These are phyloP conservation scores for Echinometra lucunter DNA, from an alignment of 53 echinoderm and acorn worm species.

Conservation along the genomic window DNA sequence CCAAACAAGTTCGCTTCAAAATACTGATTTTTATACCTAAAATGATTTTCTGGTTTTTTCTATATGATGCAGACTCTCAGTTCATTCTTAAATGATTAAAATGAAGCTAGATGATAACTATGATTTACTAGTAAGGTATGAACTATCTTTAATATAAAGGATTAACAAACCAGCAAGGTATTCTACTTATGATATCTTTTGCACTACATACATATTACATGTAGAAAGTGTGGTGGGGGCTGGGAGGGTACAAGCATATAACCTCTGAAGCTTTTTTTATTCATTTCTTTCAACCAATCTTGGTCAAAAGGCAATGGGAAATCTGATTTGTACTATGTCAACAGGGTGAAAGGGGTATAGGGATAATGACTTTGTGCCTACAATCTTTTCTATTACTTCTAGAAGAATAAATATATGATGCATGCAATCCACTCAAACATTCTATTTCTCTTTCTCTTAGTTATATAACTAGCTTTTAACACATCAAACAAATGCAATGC, in stretches of 20 bases:
- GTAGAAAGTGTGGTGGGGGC: background rate
- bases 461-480: background rate
- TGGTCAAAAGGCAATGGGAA: background rate
- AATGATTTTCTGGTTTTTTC: too few species aligned
- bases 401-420: background rate
- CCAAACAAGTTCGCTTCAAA: too few species aligned
- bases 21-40: too few species aligned
- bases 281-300: background rate
- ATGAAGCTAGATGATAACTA: too few species aligned
- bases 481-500: constrained; percentile 44
- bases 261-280: background rate
- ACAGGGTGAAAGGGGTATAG: background rate
- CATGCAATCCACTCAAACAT: constrained; percentile 1
- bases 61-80: too few species aligned
- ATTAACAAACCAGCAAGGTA: too few species aligned
- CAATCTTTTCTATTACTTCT: background rate
- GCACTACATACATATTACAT: background rate
- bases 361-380: background rate
- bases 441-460: background rate
- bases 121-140: too few species aligned
- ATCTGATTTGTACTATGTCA: background rate
- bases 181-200: too few species aligned
- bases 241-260: background rate
- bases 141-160: too few species aligned
- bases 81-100: too few species aligned